Base-by-base conservation (phyloP, 37 sponge, comb jelly and placozoan species). In the Axinella damicornis region DNA sequence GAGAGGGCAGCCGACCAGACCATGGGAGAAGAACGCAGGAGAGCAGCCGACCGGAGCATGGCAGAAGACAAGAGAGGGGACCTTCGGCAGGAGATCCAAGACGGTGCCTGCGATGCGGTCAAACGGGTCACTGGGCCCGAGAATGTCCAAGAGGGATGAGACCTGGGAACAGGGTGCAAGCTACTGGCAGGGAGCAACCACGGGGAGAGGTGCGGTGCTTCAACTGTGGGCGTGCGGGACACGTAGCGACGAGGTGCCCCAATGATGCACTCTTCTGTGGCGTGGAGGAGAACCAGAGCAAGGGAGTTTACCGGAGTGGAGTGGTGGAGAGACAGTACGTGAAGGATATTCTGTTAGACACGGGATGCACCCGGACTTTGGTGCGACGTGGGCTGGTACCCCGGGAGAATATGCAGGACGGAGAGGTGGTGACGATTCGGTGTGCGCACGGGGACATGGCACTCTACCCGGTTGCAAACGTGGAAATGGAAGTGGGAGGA, bases 391-490 rank as follows among this genome's bases (percentile, higher is more conserved):
- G 83, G 31, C 63, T 89, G 25, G 85, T 89, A 27, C 58, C 81
- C 0, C 21, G 75, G 2, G 76, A 34, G 55, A 70, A 1, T 79
- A 79, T 5, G 73, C 77, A 34, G n/a, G n/a, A n/a, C n/a, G n/a
- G n/a, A n/a, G n/a, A n/a, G n/a, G n/a, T n/a, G n/a, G 84, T 66
- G 16, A 24, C 83, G 16, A 82, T 89, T 20, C 62, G 72, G 16
- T 89, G 90, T 89, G 67, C 83, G 0, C 84, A 89, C 71, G 79
- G 90, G 25, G 78, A 83, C 54, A 77, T 79, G 1, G 64, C 57
- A 5, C 63, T 52, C 30, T 83, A 89, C 52, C 84, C 90, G 2
- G 0, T 73, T 39, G 84, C 84, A 24, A 31, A 61, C 2, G 66
- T 73, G 1, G 31, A 61, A 4, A 64, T 89, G 53, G 41, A 77